Evolutionary conservation across 2,888 invertebrate genomes (phyloP).

Genomic region (Parnassius orleans): DNA sequence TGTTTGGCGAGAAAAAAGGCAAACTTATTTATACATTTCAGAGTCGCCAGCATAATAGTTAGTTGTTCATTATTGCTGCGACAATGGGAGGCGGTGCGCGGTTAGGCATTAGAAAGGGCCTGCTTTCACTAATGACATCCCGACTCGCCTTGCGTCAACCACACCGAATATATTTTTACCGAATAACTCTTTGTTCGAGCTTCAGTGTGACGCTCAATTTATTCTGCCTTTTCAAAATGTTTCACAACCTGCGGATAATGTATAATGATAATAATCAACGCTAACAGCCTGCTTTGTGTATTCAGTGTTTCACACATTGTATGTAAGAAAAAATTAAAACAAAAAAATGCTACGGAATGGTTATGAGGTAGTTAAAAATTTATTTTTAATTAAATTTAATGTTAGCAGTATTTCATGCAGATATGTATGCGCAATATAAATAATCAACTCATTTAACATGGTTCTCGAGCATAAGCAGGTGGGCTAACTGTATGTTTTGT

Average conservation of each 20-base stretch:
- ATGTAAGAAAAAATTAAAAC: slow-evolving; percentile 24
- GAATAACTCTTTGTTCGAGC: slow-evolving; percentile 65
- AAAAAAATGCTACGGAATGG: background rate
- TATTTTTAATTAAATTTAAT: slow-evolving; percentile 28
- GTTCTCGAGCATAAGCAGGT: slow-evolving; percentile 26
- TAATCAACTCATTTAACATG: slow-evolving; percentile 25
- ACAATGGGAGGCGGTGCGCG: slow-evolving; percentile 72
- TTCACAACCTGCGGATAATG: slow-evolving; percentile 28
- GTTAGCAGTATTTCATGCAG: slow-evolving; percentile 23
- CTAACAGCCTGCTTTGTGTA: slow-evolving; percentile 27
- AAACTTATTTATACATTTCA: slow-evolving; percentile 43
- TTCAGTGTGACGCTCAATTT: slow-evolving; percentile 20
- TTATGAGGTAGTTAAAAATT: background rate
- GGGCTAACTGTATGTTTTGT: slow-evolving; percentile 32
- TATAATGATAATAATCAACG: slow-evolving; percentile 31
- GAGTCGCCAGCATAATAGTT: slow-evolving; percentile 63
- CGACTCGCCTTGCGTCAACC: slow-evolving; percentile 52
- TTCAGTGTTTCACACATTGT: slow-evolving; percentile 39
- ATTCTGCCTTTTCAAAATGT: slow-evolving; percentile 34
- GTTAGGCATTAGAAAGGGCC: slow-evolving; percentile 78
- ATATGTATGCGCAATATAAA: slow-evolving; percentile 11
- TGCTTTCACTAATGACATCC: slow-evolving; percentile 76
- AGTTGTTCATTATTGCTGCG: slow-evolving; percentile 72
- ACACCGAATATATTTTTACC: slow-evolving; percentile 60
- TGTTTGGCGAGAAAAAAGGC: slow-evolving; percentile 35